Evolutionary conservation across 64 coral and sea anemone genomes (phyloP).

Genomic region (Hydrozoanthus tunicans): DNA sequence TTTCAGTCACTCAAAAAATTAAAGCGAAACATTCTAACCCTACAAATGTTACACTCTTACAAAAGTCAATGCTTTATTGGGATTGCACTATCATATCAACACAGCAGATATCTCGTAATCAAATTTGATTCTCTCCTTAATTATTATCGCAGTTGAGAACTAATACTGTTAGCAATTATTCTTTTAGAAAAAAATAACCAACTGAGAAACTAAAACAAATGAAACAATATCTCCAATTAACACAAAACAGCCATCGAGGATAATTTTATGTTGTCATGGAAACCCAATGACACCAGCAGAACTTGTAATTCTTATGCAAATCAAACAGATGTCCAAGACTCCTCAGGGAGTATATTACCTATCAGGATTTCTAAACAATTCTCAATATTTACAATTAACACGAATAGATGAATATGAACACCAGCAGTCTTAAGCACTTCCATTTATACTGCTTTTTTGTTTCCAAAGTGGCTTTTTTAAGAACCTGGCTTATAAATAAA

Average conservation of each 20-base stretch:
- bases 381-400: constrained; percentile 55
- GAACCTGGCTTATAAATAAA: constrained; percentile 21
- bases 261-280: background rate
- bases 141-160: no score
- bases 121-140: no score
- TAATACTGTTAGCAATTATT: background rate
- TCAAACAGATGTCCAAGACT: constrained; percentile 30
- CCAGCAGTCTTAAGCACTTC: background rate
- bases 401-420: constrained; percentile 44
- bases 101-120: no score
- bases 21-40: no score
- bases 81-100: no score
- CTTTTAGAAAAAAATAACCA: background rate
- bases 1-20: no score
- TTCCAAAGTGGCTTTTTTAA: background rate
- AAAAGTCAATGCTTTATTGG: no score
- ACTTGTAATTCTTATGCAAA: constrained; percentile 58
- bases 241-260: constrained; percentile 12
- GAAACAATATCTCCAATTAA: constrained; percentile 13
- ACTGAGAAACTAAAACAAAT: background rate
- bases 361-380: constrained; percentile 42
- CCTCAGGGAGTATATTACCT: constrained; percentile 58
- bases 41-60: no score
- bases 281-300: constrained; percentile 1
- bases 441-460: background rate